Conservation (phyloP, 1,140 invertebrate species). For the Listronotus oregonensis region DNA sequence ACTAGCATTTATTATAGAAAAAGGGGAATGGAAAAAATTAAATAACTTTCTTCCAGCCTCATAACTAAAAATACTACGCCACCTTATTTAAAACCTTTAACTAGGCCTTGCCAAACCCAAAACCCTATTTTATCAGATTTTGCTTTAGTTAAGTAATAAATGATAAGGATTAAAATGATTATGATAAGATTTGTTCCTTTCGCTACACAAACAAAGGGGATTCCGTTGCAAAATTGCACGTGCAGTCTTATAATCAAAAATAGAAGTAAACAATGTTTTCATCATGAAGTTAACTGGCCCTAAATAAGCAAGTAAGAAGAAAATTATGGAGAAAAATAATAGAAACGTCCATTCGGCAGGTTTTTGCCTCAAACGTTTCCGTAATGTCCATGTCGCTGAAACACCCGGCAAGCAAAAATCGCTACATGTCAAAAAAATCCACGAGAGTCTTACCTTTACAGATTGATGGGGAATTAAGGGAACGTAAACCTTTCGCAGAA, state of each 20-base stretch:
- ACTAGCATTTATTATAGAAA: too few relatives aligned
- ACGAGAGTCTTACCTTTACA: slow-evolving; percentile 32
- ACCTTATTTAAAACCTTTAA: background rate
- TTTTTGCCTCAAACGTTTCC: slow-evolving; percentile 17
- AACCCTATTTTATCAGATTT: background rate
- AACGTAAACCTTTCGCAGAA: slow-evolving; percentile 9
- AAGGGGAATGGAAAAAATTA: too few relatives aligned
- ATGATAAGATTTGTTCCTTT: slow-evolving; percentile 22
- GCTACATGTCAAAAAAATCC: slow-evolving; percentile 20
- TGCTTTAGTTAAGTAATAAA: background rate
- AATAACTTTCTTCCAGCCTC: too few relatives aligned
- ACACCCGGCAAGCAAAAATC: slow-evolving; percentile 38
- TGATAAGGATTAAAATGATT: slow-evolving; percentile 4
- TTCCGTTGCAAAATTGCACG: slow-evolving; percentile 42
- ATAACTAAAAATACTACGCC: background rate
- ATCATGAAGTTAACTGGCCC: slow-evolving; percentile 3
- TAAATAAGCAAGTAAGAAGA: background rate
- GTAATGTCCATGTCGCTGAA: slow-evolving; percentile 7
- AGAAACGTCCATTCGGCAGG: background rate
- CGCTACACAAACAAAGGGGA: slow-evolving; percentile 43
- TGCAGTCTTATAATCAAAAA: slow-evolving; percentile 23
- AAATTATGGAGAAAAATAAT: background rate
- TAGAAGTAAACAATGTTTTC: slow-evolving; percentile 12
- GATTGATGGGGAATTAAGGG: slow-evolving; percentile 1
- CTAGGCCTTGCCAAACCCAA: background rate